These are phyloP conservation scores for Erythrocercus mccallii DNA, from an alignment of 2,113 vertebrate genomes.

Conservation along the genomic window DNA sequence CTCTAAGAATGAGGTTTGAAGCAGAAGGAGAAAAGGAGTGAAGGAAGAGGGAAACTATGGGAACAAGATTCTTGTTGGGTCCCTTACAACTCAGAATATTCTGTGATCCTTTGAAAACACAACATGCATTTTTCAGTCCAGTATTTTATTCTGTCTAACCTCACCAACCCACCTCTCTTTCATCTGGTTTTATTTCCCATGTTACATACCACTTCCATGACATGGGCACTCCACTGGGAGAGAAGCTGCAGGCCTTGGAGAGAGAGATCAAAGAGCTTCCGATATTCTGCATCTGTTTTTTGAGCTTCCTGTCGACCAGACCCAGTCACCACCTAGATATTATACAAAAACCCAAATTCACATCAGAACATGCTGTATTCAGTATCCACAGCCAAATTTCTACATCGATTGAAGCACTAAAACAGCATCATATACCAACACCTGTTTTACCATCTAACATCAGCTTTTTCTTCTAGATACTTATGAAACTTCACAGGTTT, in stretches of 20 bases:
- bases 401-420: background rate
- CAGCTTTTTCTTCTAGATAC: background rate
- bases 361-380: background rate
- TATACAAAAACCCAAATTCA: background rate
- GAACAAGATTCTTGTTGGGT: background rate
- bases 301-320: slow-evolving; percentile 95
- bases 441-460: background rate
- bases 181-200: background rate
- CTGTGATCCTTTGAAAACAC: background rate
- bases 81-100: background rate
- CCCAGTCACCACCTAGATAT: slow-evolving; percentile 89
- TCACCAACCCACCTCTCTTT: background rate
- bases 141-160: background rate
- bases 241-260: slow-evolving; percentile 96
- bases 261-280: slow-evolving; percentile 93
- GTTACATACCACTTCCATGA: slow-evolving; percentile 96
- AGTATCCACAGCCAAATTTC: background rate
- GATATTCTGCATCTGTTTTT: slow-evolving; percentile 91
- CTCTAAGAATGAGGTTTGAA: background rate
- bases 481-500: background rate
- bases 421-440: background rate
- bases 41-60: background rate
- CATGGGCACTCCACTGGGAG: slow-evolving; percentile 97
- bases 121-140: background rate
- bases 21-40: background rate